phyloP scores from a whole-genome alignment of 2,797 vertebrate genomes.

The Aulostomus chinensis region DNA sequence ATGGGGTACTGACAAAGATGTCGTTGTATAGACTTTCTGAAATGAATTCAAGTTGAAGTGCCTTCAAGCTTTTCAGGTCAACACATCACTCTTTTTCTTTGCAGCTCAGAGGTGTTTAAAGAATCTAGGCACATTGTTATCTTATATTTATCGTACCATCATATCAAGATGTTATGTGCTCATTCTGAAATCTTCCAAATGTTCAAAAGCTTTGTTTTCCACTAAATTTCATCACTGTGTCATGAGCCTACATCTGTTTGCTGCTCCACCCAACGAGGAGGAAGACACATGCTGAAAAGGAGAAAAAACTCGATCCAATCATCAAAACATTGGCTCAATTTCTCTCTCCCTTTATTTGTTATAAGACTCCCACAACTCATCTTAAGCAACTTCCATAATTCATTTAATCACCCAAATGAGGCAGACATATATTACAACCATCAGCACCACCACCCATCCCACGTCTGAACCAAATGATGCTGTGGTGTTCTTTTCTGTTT shows the following conservation, averaged over 20 bases:
- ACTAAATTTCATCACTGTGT: conserved; percentile 21
- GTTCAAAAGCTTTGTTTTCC: conserved; percentile 24
- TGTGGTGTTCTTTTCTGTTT: conserved; percentile 6
- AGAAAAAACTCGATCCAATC: conserved; percentile 26
- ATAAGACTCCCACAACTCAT: conserved; percentile 44
- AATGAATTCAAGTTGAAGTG: conserved; percentile 49
- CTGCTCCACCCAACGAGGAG: conserved; percentile 39
- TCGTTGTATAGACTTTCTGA: conserved; percentile 42
- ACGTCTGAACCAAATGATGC: conserved; percentile 29
- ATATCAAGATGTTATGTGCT: no score
- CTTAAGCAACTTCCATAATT: conserved; percentile 54
- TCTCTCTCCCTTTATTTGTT: conserved; percentile 43
- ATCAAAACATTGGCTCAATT: conserved; percentile 31
- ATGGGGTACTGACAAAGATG: conserved; percentile 62
- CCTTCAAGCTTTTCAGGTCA: no score
- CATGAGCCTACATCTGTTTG: conserved; percentile 38
- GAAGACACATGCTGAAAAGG: conserved; percentile 45
- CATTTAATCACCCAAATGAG: conserved; percentile 48
- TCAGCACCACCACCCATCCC: conserved; percentile 33
- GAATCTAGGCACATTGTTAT: background rate
- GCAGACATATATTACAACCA: conserved; percentile 47
- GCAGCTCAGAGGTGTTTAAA: background rate
- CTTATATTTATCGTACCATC: background rate
- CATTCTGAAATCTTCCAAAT: conserved; percentile 9
- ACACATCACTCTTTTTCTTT: conserved; percentile 11